Evolutionary conservation across 1,140 invertebrate species (phyloP), one percentile per base, ranked within the genome.

Genomic region (Drosophila ohnishii): DNA sequence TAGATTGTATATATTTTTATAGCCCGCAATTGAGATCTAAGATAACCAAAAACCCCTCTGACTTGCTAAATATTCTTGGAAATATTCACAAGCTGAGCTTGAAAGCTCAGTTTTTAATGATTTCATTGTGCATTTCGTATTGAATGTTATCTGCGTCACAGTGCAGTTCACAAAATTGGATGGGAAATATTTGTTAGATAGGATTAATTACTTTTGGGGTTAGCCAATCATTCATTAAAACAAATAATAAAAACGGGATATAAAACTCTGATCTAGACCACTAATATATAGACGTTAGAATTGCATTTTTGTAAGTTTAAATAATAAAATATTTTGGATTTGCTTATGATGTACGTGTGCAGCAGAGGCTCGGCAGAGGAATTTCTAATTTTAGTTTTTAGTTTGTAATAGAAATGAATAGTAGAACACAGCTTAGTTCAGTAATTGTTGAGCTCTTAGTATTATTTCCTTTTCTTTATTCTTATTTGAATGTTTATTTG

Each of bases 51-150:
- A 60, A 30, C 50, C 61, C 28, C 19, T 32, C 34, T 56, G 34
- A 70, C 19, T 47, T 69, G 64, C 48, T 47, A 32, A 69, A 56
- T 28, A 47, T 70, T 71, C 67, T 57, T 44, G 19, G 35, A 47
- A 70, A 47, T 57, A 5, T 57, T 55, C 32, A 56, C 35, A 56
- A 45, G 14, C 13, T 63, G 35, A 47, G 16, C 30, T 53, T 51
- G 4, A 50, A 51, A 64, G 51, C 9, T 42, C 1, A 40, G 37
- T 22, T 40, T 40, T 40, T 28, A 50, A 42, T 32, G 25, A n/a
- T 66, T 51, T 28, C 5, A 35, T 42, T 64, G 30, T 65, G 14
- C 5, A 22, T 44, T 44, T 35, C 10, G 5, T 8, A 47, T 32
- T 57, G 11, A 47, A 22, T 48, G 16, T 35, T 69, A 69, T 67